Conservation (phyloP, 2,797 vertebrate species). For the Tamandua tetradactyla region DNA sequence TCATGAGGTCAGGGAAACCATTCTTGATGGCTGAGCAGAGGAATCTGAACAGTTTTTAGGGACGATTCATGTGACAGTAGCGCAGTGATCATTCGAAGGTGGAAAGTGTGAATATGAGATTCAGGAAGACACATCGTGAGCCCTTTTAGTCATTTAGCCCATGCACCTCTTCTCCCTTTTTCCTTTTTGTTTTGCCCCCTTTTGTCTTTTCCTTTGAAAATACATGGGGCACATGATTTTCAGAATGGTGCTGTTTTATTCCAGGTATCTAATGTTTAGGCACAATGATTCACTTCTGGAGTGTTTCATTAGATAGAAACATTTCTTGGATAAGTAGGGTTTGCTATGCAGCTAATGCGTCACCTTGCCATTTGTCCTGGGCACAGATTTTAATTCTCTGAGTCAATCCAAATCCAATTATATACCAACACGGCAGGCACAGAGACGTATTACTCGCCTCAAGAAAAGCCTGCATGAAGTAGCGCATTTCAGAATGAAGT, state of each 20-base stretch:
- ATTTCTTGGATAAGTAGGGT: neutral
- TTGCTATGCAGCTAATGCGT: neutral
- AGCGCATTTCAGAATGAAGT: neutral
- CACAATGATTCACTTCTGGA: neutral
- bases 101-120: neutral
- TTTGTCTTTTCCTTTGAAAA: neutral
- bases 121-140: neutral
- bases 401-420: neutral
- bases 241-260: neutral
- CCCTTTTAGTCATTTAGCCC: neutral
- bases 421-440: neutral
- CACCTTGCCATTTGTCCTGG: neutral
- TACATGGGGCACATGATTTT: neutral
- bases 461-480: neutral
- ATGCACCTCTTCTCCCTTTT: rapidly evolving
- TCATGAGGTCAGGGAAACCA: neutral
- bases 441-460: neutral
- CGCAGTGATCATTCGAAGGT: neutral
- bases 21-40: neutral
- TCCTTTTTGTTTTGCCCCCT: neutral
- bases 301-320: neutral
- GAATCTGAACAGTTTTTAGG: neutral
- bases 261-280: neutral
- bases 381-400: neutral
- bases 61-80: neutral